Conservation (phyloP, 2,113 vertebrate genomes). For the Gymnorhina tibicen region DNA sequence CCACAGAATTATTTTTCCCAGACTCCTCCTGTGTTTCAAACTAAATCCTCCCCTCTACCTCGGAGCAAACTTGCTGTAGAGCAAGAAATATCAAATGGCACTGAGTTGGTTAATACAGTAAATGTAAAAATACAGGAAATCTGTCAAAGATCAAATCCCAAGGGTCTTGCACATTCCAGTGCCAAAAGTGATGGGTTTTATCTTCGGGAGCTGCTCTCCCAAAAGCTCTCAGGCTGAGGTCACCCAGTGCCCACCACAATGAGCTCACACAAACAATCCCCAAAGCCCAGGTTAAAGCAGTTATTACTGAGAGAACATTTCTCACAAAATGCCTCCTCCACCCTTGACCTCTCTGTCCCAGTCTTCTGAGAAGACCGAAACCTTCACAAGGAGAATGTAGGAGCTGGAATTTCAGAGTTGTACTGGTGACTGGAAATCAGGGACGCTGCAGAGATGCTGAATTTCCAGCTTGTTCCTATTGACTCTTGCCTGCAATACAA, state of each 20-base stretch:
- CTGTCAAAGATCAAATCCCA: not conserved
- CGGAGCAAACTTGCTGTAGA: not conserved
- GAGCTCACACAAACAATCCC: not conserved
- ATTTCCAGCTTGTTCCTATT: conserved; percentile 3
- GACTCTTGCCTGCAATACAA: not conserved
- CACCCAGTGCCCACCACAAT: not conserved
- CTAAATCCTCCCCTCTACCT: not conserved
- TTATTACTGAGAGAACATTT: not conserved
- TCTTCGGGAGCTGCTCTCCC: not conserved
- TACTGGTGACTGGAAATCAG: not conserved
- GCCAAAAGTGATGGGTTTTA: not conserved
- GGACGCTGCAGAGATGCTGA: not conserved
- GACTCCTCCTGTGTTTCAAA: not conserved
- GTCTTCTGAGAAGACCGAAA: not conserved
- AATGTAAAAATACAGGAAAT: not conserved
- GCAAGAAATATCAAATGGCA: not conserved
- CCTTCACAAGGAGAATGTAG: not conserved
- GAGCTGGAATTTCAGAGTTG: not conserved
- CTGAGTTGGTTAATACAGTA: not conserved
- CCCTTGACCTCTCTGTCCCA: not conserved
- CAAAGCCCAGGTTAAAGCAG: not conserved
- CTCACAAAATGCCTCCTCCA: not conserved
- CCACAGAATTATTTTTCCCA: not conserved
- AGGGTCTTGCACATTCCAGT: no score
- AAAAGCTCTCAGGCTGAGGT: not conserved